Evolutionary conservation across 2,797 vertebrate genomes (phyloP).

Genomic region (Phrynocephalus guinanensis): DNA sequence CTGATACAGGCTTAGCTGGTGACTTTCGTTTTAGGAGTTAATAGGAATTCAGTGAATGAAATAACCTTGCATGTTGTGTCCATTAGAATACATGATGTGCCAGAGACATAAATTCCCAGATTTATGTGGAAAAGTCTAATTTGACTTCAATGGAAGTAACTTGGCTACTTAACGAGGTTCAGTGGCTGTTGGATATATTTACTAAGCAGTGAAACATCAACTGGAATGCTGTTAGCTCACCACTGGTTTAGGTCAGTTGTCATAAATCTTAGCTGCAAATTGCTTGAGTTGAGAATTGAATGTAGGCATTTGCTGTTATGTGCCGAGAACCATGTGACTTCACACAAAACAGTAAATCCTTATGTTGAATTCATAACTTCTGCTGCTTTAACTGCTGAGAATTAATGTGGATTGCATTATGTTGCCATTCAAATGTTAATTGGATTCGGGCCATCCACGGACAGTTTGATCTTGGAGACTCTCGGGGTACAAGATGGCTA

Average conservation of each 20-base stretch:
- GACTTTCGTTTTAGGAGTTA: not conserved
- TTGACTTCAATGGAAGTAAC: not conserved
- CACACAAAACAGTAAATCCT: too few relatives aligned
- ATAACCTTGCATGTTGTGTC: too few relatives aligned
- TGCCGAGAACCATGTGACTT: too few relatives aligned
- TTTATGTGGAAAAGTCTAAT: not conserved
- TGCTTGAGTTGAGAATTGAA: too few relatives aligned
- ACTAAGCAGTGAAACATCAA: not conserved
- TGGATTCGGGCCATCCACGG: too few relatives aligned
- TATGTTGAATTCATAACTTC: too few relatives aligned
- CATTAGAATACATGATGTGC: not conserved
- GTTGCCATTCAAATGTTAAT: too few relatives aligned
- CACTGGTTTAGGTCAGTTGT: too few relatives aligned
- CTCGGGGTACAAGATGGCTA: not conserved
- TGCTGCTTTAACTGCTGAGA: too few relatives aligned
- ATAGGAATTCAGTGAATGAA: not conserved
- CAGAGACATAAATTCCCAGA: not conserved
- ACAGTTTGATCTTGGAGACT: not conserved
- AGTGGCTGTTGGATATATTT: not conserved
- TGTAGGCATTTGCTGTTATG: too few relatives aligned
- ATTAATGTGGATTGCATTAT: too few relatives aligned
- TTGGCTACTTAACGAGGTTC: not conserved
- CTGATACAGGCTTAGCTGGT: not conserved
- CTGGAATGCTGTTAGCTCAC: not conserved
- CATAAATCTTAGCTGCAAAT: too few relatives aligned